Evolutionary conservation across 2,797 vertebrate genomes (phyloP), one percentile per base, ranked within the genome.

Genomic region (Oryzias sinensis): DNA sequence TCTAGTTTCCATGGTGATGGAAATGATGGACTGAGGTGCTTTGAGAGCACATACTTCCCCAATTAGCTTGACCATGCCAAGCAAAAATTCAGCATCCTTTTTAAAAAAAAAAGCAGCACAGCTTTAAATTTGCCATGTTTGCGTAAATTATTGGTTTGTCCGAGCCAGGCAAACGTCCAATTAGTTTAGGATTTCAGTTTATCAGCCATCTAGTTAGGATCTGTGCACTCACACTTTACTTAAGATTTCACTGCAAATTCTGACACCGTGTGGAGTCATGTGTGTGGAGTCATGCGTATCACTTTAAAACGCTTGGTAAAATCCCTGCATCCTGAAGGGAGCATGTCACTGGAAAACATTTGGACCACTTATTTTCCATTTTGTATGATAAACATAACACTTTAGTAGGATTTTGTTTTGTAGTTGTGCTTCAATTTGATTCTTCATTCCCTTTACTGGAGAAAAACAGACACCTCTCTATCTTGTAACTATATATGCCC

Each of bases 11-110:
- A 80, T 76, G 84, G 74, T 58, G 58, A 82, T 69, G 33, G 65
- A 71, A 80, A 89, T 90, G 86, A 90, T 87, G 65, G 72, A 82
- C 79, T 69, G 68, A 64, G 82, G 65, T 82, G 81, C 68, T 69
- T 75, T 49, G 43, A 64, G 62, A 65, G 68, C 72, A 74, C 72
- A 73, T 53, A 54, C 76, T 71, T 65, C 61, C 33, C 77, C 83
- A 89, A 86, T 88, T 88, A 90, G 77, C 72, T 65, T 33, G 41
- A 53, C 47, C 58, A 64, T 68, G 78, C 81, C 67, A 59, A 59
- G 58, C 56, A 58, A 44, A 61, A 43, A 40, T 53, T 65, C 66
- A 62, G 53, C 60, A 47, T 54, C 61, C 74, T 50, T 9, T 74
- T 83, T 82, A 80, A 11, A 74, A 81, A 11, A 74, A 81, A 65